Base-by-base conservation (phyloP, 2,113 vertebrate genomes). In the Erinaceus europaeus region DNA sequence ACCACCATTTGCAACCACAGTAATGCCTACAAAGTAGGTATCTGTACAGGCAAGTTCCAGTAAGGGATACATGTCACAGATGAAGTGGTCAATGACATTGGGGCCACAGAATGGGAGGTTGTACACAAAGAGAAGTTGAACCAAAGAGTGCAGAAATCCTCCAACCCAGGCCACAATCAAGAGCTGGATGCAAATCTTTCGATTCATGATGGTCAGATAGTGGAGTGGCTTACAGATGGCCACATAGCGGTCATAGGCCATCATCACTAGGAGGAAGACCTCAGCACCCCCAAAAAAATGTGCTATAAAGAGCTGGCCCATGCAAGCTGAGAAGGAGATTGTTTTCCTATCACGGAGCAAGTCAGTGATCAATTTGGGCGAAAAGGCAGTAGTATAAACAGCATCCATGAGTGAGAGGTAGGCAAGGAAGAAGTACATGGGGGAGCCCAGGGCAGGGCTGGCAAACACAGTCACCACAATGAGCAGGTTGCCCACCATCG, bases 361-460 rank as follows among this genome's bases (percentile, higher is more conserved):
- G 53, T 91, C 78, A 46, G 18, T 4, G 38, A 94, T 67, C 78
- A 93, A 42, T 64, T 88, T 93, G 2, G 90, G 93, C 32, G 83
- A 86, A 68, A 91, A n/a, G 1, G 21, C 34, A 69, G 77, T 89
- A 42, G 92, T 77, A 67, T 94, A 90, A 29, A 76, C 50, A 21
- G 87, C 77, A 86, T 95, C 95, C 17, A 86, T 67, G 17, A 95
- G 15, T 25, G 94, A 94, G 6, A 90, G 46, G 44, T 62, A 82
- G 6, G 87, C 65, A 10, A 95, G 92, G 38, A 95, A 96, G 52
- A 89, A 68, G 64, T 94, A 95, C 87, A 92, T 92, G 27, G 95
- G 94, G n/a, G 84, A 87, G 27, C 23, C 48, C 23, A 93, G 52
- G 1, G 65, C 67, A 0, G 69, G 81, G 21, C 76, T 89, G n/a